Conservation (phyloP, 2,888 invertebrate genomes). For the Vannuccia rotundouncinata region DNA sequence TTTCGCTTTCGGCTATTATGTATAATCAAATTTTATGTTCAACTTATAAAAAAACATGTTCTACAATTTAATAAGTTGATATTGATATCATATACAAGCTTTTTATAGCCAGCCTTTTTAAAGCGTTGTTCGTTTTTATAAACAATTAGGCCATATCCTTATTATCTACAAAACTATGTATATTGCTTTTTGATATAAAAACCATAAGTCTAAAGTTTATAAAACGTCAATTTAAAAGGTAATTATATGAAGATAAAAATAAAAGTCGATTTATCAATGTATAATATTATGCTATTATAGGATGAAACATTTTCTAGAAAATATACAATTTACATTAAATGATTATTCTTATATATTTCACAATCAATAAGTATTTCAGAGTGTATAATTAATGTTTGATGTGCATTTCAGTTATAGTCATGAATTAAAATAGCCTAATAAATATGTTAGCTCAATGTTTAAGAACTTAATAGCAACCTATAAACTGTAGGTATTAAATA, state of each 20-base stretch:
- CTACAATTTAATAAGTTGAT: too few species aligned
- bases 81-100: too few species aligned
- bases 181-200: not conserved
- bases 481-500: too few species aligned
- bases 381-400: not conserved
- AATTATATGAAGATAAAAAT: not conserved
- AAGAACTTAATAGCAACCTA: too few species aligned
- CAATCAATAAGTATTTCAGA: slow-evolving; percentile 11
- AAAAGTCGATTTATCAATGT: slow-evolving; percentile 9
- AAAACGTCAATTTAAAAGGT: slow-evolving; percentile 16
- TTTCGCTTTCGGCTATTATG: too few species aligned
- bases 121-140: slow-evolving; percentile 2
- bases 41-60: too few species aligned
- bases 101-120: slow-evolving; percentile 13
- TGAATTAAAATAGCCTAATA: slow-evolving; percentile 21
- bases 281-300: slow-evolving; percentile 15
- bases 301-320: not conserved
- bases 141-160: slow-evolving; percentile 5
- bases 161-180: slow-evolving; percentile 14
- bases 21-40: too few species aligned
- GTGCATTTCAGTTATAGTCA: slow-evolving; percentile 16
- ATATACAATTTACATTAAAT: slow-evolving; percentile 4
- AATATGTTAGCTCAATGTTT: too few species aligned
- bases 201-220: slow-evolving; percentile 4
- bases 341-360: not conserved